Conservation (phyloP, 2,113 vertebrate species). For the Bufo gargarizans region DNA sequence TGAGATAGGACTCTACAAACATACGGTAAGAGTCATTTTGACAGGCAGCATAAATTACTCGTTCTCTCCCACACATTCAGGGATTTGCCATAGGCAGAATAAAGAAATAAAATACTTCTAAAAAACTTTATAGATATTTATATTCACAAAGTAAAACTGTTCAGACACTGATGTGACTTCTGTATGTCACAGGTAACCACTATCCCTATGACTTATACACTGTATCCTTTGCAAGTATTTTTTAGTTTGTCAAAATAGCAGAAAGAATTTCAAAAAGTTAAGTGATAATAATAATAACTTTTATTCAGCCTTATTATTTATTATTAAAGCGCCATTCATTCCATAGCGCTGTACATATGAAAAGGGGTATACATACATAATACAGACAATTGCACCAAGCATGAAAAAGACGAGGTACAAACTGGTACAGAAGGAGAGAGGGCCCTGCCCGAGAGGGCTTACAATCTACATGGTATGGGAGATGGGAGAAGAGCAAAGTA, state of each 20-base stretch:
- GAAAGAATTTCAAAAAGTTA: neutral
- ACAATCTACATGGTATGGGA: too few species aligned
- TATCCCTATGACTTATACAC: neutral
- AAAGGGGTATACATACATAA: too few species aligned
- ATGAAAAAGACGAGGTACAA: too few species aligned
- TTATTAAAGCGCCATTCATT: too few species aligned
- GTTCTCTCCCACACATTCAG: constrained; percentile 54
- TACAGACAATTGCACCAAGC: too few species aligned
- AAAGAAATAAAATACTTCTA: constrained; percentile 57
- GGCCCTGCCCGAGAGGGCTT: too few species aligned
- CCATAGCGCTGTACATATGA: too few species aligned
- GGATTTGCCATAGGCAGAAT: constrained; percentile 58
- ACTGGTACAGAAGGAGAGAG: too few species aligned
- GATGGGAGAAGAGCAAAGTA: too few species aligned
- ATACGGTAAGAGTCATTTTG: constrained; percentile 42
- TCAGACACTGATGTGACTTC: constrained; percentile 16
- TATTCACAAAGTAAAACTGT: constrained; percentile 51
- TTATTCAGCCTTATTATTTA: too few species aligned
- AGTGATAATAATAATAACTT: neutral
- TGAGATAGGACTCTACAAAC: constrained; percentile 49
- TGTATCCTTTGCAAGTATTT: neutral
- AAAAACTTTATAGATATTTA: constrained; percentile 54
- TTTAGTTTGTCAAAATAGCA: neutral
- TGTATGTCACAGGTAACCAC: neutral
- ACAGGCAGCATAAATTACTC: constrained; percentile 59